Evolutionary conservation across 2,797 vertebrate genomes (phyloP).

Genomic region (Saxicola maurus): DNA sequence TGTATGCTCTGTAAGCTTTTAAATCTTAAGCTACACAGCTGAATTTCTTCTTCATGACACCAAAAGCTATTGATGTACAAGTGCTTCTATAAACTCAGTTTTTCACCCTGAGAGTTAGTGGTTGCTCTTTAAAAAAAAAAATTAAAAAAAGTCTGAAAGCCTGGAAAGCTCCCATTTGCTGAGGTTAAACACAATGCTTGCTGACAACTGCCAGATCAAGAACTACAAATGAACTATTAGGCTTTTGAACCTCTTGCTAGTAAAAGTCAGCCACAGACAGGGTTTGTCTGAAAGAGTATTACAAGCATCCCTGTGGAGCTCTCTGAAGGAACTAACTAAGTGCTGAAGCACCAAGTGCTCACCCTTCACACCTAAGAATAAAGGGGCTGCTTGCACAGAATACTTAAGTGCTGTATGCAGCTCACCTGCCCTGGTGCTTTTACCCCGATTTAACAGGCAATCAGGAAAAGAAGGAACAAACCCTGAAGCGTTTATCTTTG

Average conservation of each 20-base stretch:
- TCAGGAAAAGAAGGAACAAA: conserved; percentile 55
- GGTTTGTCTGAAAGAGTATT: not conserved
- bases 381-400: not conserved
- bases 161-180: not conserved
- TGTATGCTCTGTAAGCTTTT: not conserved
- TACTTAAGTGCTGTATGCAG: not conserved
- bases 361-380: not conserved
- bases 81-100: not conserved
- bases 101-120: not conserved
- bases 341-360: not conserved
- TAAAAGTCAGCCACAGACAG: not conserved
- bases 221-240: not conserved
- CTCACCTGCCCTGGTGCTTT: not conserved
- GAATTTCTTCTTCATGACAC: not conserved
- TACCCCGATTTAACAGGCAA: fast-evolving
- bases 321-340: not conserved
- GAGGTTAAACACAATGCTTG: not conserved
- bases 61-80: not conserved
- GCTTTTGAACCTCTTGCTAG: not conserved
- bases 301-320: not conserved
- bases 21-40: not conserved
- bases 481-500: conserved; percentile 97
- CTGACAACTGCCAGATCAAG: not conserved
- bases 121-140: not conserved
- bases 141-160: not conserved